Percentiles rank a stretch among this genome's conserved stretches.
These are phyloP conservation scores for Sebastes paucispinis DNA, from an alignment of 2,797 vertebrate species.

Conservation along the genomic window DNA sequence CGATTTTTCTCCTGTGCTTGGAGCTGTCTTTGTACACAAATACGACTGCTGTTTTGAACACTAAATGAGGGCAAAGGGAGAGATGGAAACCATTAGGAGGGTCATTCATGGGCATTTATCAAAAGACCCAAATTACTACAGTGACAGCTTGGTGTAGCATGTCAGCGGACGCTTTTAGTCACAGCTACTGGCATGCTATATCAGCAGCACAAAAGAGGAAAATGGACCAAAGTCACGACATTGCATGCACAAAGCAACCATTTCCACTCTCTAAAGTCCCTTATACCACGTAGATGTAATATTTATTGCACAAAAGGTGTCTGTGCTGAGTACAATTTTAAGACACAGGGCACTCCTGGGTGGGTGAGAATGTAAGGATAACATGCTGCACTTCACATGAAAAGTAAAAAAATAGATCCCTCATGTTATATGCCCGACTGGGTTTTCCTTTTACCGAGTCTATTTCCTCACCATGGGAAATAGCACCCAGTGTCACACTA, in stretches of 20 bases:
- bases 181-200: not conserved
- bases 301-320: slow-evolving; percentile 53
- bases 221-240: slow-evolving; percentile 17
- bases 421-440: not conserved
- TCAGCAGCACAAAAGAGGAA: not conserved
- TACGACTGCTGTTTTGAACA: slow-evolving; percentile 97
- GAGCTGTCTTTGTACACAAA: slow-evolving; percentile 95
- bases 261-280: slow-evolving; percentile 3
- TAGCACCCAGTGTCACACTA: not conserved
- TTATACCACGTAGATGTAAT: slow-evolving; percentile 35
- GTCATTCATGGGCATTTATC: not conserved
- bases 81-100: slow-evolving; percentile 36
- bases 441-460: slow-evolving; percentile 13
- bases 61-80: slow-evolving; percentile 67
- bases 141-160: not conserved
- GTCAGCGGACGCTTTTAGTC: slow-evolving; percentile 13
- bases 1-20: slow-evolving; percentile 95
- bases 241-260: slow-evolving; percentile 6
- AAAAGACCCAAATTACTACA: not conserved
- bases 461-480: slow-evolving; percentile 15
- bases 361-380: slow-evolving; percentile 16
- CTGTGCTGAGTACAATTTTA: not conserved
- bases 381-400: slow-evolving; percentile 2
- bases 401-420: slow-evolving; percentile 9
- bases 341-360: not conserved